Percentiles rank a stretch among this genome's conserved stretches.
These are phyloP conservation scores for Vidua macroura DNA, from an alignment of 2,113 vertebrate genomes.

Conservation along the genomic window DNA sequence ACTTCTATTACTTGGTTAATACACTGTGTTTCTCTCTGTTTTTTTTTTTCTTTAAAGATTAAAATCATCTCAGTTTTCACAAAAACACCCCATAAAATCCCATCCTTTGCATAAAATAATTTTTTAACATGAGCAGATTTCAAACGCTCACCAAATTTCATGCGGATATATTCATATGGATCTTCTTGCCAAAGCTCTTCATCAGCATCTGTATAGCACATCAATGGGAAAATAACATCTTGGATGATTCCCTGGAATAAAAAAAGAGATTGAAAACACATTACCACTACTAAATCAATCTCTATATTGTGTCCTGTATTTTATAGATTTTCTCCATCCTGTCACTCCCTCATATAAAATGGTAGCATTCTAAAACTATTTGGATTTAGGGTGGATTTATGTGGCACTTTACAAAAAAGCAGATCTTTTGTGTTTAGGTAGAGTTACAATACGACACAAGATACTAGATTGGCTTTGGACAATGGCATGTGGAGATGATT, in stretches of 20 bases:
- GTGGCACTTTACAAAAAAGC: neutral
- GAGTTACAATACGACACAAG: neutral
- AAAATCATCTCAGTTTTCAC: neutral
- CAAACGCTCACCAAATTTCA: conserved; percentile 91
- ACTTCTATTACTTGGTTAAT: neutral
- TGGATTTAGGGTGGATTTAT: neutral
- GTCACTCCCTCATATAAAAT: neutral
- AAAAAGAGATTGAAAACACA: neutral
- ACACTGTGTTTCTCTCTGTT: neutral
- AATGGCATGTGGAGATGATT: neutral
- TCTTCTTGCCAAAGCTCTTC: conserved; percentile 98
- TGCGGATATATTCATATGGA: conserved; percentile 98
- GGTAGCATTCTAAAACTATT: neutral
- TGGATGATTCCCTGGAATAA: conserved; percentile 79
- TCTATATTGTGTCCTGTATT: neutral
- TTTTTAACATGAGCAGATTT: neutral
- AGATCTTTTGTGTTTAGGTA: neutral
- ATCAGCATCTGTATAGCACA: conserved; percentile 99
- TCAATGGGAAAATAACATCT: conserved; percentile 87
- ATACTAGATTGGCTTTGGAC: neutral
- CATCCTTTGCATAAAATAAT: accelerated
- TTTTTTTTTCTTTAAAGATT: neutral
- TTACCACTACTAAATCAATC: neutral
- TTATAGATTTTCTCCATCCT: neutral
- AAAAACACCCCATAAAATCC: neutral